These are phyloP conservation scores for Stomatorhinus walkeri DNA, from an alignment of 2,797 vertebrate genomes.

Conservation along the genomic window DNA sequence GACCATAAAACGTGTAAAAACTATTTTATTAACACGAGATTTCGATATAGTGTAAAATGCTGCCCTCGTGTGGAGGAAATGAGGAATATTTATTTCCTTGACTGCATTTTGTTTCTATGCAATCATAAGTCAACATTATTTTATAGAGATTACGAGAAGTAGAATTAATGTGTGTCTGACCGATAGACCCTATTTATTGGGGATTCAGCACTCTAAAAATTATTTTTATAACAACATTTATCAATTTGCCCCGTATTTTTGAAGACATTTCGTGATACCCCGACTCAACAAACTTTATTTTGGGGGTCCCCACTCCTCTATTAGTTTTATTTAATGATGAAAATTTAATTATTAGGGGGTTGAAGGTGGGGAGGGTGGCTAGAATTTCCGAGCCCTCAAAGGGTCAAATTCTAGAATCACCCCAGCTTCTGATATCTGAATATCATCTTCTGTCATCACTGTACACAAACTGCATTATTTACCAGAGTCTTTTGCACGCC, in stretches of 20 bases:
- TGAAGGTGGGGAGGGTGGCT: neutral
- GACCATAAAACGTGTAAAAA: neutral
- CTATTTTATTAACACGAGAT: neutral
- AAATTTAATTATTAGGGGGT: neutral
- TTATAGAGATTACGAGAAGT: neutral
- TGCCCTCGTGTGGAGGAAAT: constrained; percentile 18
- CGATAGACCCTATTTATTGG: neutral
- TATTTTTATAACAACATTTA: neutral
- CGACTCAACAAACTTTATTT: neutral
- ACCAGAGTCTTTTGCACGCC: neutral
- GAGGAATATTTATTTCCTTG: neutral
- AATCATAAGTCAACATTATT: neutral
- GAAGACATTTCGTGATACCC: neutral
- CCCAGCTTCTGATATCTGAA: neutral
- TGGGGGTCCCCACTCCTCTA: neutral
- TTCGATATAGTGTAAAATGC: neutral
- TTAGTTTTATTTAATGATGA: neutral
- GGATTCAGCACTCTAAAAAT: neutral
- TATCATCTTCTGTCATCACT: neutral
- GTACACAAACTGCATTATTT: neutral
- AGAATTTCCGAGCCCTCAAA: neutral
- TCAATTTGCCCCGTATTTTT: neutral
- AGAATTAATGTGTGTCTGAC: neutral
- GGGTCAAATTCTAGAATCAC: neutral
- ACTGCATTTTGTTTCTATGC: neutral